Evolutionary conservation across 1,140 invertebrate species (phyloP), one percentile per base, ranked within the genome.

Genomic region (Achroia grisella): DNA sequence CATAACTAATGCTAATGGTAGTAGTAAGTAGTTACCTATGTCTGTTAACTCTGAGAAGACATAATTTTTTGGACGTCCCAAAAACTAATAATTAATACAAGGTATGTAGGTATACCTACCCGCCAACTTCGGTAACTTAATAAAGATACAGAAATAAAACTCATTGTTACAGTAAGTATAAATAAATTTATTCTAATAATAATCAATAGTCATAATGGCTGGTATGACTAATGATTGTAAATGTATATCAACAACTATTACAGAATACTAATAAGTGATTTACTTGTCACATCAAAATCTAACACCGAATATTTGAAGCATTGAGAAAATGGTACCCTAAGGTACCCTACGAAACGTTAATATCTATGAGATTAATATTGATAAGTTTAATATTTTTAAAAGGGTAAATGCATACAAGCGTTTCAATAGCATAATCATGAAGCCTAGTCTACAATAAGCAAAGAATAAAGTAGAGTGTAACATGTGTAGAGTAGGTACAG

Each of bases 171-270:
- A 65, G 54, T 70, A 73, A 64, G 53, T 68, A 63, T 58, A 69
- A 52, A 57, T 41, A 40, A 69, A 62, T 84, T 77, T 82, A 76
- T 72, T 82, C 48, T 37, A 64, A 62, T n/a, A n/a, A n/a, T n/a
- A 60, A 81, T 75, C 73, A 79, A 68, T 64, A 71, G 71, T 85
- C 72, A 85, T 62, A 70, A 85, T 85, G 81, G 81, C 81, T 85
- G 81, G 43, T 73, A 81, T 81, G 72, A 82, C 77, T 63, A 70
- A 60, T 74, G 75, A 81, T 65, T n/a, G 48, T 39, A 6, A 23
- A 6, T 6, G 27, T 51, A 62, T 50, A 56, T 57, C 42, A 66
- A 65, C 55, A 61, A 28, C 49, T 61, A 58, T 17, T 14, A 15
- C 15, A 35, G 13, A 15, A 1, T n/a, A n/a, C 4, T 9, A 37